Evolutionary conservation across 2,113 vertebrate species (phyloP).

Genomic region (Percina caprodes): DNA sequence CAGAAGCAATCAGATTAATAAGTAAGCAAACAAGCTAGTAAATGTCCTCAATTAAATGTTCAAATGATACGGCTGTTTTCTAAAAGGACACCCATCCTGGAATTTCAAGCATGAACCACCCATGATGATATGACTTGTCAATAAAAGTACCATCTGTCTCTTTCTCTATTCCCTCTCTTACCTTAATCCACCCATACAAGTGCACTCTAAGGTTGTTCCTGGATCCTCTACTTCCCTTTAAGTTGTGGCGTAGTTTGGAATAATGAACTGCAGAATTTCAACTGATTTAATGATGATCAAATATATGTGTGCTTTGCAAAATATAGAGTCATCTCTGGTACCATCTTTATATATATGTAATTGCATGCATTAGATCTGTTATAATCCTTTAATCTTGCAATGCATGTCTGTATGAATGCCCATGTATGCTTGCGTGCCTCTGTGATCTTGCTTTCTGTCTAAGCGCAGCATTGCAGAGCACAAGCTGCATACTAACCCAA

Average conservation of each 20-base stretch:
- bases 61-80: constrained; percentile 72
- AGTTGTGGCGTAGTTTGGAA: constrained; percentile 17
- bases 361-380: constrained; percentile 24
- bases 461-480: constrained; percentile 75
- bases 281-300: constrained; percentile 1
- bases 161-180: not conserved
- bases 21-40: constrained; percentile 74
- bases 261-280: constrained; percentile 10
- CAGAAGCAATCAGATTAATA: constrained; percentile 72
- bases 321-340: constrained; percentile 17
- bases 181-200: not conserved
- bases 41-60: constrained; percentile 78
- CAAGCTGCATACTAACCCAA: constrained; percentile 80
- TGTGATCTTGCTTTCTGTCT: constrained; percentile 69
- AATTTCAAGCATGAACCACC: constrained; percentile 62
- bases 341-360: not conserved
- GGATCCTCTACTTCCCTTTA: not conserved
- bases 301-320: constrained; percentile 13
- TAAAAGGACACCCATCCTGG: constrained; percentile 63
- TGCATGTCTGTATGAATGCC: constrained; percentile 35
- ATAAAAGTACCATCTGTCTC: constrained; percentile 29
- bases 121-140: constrained; percentile 65
- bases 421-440: constrained; percentile 39
- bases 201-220: not conserved
- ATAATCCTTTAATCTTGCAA: constrained; percentile 53